Conservation (phyloP, 2,888 invertebrate genomes). For the Diarsia brunnea region DNA sequence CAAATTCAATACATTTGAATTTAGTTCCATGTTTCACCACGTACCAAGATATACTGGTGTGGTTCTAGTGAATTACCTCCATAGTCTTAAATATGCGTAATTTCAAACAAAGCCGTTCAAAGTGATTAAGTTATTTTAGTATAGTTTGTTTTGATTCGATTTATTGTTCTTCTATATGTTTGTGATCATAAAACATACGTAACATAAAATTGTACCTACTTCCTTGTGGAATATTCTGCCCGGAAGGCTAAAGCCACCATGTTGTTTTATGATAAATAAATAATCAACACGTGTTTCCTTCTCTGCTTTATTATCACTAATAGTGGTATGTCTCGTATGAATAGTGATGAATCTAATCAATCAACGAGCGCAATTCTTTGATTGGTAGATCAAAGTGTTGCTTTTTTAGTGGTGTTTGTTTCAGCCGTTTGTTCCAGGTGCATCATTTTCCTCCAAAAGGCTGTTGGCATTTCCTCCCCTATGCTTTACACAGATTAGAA, state of each 20-base stretch:
- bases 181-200: slow-evolving; percentile 24
- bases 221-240: slow-evolving; percentile 51
- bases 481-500: background rate
- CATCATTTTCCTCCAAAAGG: background rate
- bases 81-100: slow-evolving; percentile 39
- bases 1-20: background rate
- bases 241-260: slow-evolving; percentile 34
- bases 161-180: slow-evolving; percentile 33
- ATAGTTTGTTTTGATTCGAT: slow-evolving; percentile 43
- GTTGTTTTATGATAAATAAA: slow-evolving; percentile 34
- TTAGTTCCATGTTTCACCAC: slow-evolving; percentile 1
- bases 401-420: background rate
- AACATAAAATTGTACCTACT: slow-evolving; percentile 7
- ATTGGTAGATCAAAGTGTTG: too few relatives aligned
- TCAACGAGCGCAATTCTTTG: too few relatives aligned
- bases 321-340: background rate
- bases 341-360: background rate
- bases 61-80: slow-evolving; percentile 27
- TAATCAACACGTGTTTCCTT: slow-evolving; percentile 28
- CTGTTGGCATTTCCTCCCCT: background rate
- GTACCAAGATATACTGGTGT: background rate
- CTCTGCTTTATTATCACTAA: background rate
- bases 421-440: background rate
- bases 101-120: slow-evolving; percentile 42
- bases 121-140: slow-evolving; percentile 33